Conservation (phyloP, 2,888 invertebrate genomes). For the Dolichopus griseipennis region DNA sequence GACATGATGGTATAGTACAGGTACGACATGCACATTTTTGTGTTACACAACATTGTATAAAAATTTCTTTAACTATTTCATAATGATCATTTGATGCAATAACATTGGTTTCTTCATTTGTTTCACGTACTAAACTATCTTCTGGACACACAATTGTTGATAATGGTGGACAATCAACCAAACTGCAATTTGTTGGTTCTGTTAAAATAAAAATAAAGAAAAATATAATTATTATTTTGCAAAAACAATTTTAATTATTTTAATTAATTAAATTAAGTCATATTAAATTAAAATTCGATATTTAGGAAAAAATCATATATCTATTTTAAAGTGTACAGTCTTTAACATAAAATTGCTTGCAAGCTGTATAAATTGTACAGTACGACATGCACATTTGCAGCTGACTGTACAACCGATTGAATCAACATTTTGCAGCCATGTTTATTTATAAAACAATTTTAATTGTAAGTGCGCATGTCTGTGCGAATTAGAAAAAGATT, state of each 20-base stretch:
- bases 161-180: slow-evolving; percentile 35
- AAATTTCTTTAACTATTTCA: slow-evolving; percentile 28
- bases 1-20: slow-evolving; percentile 37
- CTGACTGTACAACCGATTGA: no score
- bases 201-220: slow-evolving; percentile 24
- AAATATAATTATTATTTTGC: neutral
- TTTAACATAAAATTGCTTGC: no score
- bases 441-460: no score
- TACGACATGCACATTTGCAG: no score
- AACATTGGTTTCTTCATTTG: slow-evolving; percentile 19
- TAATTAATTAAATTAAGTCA: no score
- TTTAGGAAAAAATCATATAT: no score
- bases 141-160: slow-evolving; percentile 35
- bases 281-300: no score
- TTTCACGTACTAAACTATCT: slow-evolving; percentile 35
- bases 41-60: slow-evolving; percentile 33
- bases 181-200: slow-evolving; percentile 33
- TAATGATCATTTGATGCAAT: slow-evolving; percentile 20
- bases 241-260: neutral
- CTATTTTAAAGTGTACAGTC: no score
- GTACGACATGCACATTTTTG: slow-evolving; percentile 38
- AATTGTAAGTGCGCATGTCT: no score
- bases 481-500: no score
- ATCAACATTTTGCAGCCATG: no score
- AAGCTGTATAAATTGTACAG: no score